Evolutionary conservation across 2,888 invertebrate genomes (phyloP).

Genomic region (Scotopteryx bipunctaria): DNA sequence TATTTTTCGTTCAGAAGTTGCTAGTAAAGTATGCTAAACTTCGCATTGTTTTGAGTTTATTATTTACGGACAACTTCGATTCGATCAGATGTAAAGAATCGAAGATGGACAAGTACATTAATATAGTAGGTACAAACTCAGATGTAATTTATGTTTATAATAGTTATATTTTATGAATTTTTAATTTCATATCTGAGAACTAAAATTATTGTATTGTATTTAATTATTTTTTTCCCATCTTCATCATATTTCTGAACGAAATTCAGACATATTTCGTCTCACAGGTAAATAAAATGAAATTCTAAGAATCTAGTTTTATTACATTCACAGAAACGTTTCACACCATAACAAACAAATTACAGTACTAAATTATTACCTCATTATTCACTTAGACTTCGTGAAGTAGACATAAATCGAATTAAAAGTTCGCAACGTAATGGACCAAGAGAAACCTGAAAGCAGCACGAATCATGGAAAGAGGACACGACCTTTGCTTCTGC

Average conservation of each 20-base stretch:
- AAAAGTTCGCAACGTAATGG: slow-evolving; percentile 54
- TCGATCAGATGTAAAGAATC: no score
- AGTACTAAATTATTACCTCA: slow-evolving; percentile 3
- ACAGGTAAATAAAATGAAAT: slow-evolving; percentile 48
- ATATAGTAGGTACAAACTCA: no score
- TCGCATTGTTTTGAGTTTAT: no score
- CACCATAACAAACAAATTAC: neutral
- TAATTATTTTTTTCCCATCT: no score
- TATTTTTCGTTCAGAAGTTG: slow-evolving; percentile 4
- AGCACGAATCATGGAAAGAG: slow-evolving; percentile 73
- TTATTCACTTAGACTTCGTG: neutral
- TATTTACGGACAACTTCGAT: no score
- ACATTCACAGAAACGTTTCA: neutral
- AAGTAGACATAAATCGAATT: slow-evolving; percentile 9
- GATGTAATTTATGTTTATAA: no score
- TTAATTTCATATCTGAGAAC: no score
- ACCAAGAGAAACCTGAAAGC: slow-evolving; percentile 70
- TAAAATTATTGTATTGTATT: no score
- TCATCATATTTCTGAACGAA: slow-evolving; percentile 12
- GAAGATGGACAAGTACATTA: no score
- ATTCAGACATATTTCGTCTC: slow-evolving; percentile 31
- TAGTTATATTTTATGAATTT: neutral
- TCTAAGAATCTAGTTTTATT: slow-evolving; percentile 21
- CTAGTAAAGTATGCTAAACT: no score
- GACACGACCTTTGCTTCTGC: slow-evolving; percentile 73